Evolutionary conservation across 2,113 vertebrate species (phyloP), one percentile per base, ranked within the genome.

Genomic region (Cariama cristata): DNA sequence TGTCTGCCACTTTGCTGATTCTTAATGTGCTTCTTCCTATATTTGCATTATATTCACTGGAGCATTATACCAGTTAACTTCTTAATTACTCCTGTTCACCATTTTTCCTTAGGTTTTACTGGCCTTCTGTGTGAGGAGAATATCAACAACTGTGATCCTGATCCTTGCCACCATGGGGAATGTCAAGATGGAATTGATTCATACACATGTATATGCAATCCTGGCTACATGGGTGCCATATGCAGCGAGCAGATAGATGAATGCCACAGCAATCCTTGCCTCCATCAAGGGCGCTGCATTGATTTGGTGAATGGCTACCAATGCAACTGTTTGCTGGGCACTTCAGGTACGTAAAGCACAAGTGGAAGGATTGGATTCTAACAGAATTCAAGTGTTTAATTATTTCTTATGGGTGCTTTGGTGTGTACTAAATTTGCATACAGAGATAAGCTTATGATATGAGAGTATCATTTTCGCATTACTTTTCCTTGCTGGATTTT

Each of bases 121-220:
- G 99, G 99, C n/a, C 68, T 80, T 6, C 90, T 99, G 72, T 99
- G 99, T 75, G 98, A 98, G 55, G 98, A 99, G 93, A 99, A 99
- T 87, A 98, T 99, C 26, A 97, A 99, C 74, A 99, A 99, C 96
- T 99, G 99, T 60, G 92, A 98, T 47, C 99, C 99, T 0, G 98
- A 99, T 45, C 99, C 99, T 5, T 99, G 99, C 96, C 99, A 99
- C 97, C 98, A 99, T 0, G 99, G 99, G 50, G 95, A 96, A 23
- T 99, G 99, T 90, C 98, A 98, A 68, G 99, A 99, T 12, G 99
- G 99, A 56, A 99, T 99, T 3, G 99, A 99, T 73, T 99, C 99
- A 2, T 99, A 97, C 97, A 98, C 98, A 1, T 99, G 99, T 59
- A 86, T 99, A 47, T 99, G 99, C 95, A 66, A 93, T 7, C 98